Base-by-base conservation (phyloP, 2,888 invertebrate genomes). In the Pherbina coryleti region DNA sequence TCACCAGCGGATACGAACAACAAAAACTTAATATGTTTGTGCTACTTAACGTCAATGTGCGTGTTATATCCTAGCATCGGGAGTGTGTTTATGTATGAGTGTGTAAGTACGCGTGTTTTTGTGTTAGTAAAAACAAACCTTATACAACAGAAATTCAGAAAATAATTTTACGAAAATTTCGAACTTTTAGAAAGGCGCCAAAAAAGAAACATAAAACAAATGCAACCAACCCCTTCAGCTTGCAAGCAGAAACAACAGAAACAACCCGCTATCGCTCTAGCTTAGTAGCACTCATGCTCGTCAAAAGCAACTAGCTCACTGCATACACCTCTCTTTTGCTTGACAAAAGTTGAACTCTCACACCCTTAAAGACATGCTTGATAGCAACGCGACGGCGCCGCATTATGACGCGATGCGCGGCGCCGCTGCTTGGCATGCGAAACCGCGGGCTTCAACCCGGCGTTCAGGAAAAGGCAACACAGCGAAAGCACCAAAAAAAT, bases 371-470 rank as follows among this genome's bases (percentile, higher is more conserved):
- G 1, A 19, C 25, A 7, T 22, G 31, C 55, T 57, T 28, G 31
- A 22, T 19, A 53, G 72, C 60, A 78, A 77, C 79, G 77, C 73
- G 64, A n/a, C 57, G 72, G 28, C 67, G 44, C 28, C 19, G 25
- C 69, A 49, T 49, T 25, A 34, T n/a, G 22, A 22, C n/a, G 53
- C 62, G 66, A 72, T 62, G 69, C 69, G 51, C 51, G 19, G 66
- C 60, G 75, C 64, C 69, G 78, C 79, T 79, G 81, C 77, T 79
- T 82, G 82, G 80, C 81, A 83, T 83, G 81, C 81, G 82, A 88
- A 86, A 86, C 86, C 84, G 87, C 87, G 87, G 88, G 87, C 86
- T 83, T 84, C 80, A 81, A 83, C 84, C 84, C 86, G 87, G 87
- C 83, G 84, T 83, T 37, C 87, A 87, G 87, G 44, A 82, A 82